A percentile compares a stretch with the other conserved stretches of the same genome.
Conservation (phyloP, 2,888 invertebrate species). For the Clitarchus hookeri region DNA sequence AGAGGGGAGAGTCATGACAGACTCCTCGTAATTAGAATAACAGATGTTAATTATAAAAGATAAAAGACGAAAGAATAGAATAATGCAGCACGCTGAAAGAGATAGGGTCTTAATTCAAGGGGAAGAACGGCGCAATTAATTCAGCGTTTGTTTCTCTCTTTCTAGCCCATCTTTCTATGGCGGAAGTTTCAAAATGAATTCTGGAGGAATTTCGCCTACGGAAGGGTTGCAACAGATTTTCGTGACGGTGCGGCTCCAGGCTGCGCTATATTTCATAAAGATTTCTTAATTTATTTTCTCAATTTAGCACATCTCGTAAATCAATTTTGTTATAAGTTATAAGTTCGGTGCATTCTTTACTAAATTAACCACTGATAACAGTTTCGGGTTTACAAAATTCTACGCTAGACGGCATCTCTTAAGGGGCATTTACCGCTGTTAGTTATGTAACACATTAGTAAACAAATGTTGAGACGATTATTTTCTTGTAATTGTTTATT, state of each 20-base stretch:
- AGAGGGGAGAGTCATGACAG: background rate
- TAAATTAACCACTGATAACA: background rate
- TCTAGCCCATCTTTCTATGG: background rate
- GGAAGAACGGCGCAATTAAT: constrained; percentile 16
- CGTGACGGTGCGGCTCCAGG: background rate
- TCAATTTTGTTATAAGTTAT: background rate
- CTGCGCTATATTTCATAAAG: background rate
- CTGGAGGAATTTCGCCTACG: background rate
- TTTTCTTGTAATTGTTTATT: too few relatives aligned
- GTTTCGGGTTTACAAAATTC: too few relatives aligned
- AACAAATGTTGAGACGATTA: too few relatives aligned
- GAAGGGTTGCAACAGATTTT: constrained; percentile 7
- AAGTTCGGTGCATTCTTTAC: background rate
- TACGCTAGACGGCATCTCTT: too few relatives aligned
- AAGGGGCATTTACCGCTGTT: too few relatives aligned
- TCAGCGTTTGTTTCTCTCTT: constrained; percentile 1
- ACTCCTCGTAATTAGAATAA: constrained; percentile 28
- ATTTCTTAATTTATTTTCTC: background rate
- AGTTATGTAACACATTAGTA: too few relatives aligned
- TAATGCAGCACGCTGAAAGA: constrained; percentile 17
- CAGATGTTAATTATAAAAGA: constrained; percentile 30
- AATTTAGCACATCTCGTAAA: background rate
- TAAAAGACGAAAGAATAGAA: constrained; percentile 22
- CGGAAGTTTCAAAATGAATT: background rate
- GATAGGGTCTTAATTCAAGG: constrained; percentile 21